Evolutionary conservation across 2,888 invertebrate genomes (phyloP).

Genomic region (Euphydryas editha): DNA sequence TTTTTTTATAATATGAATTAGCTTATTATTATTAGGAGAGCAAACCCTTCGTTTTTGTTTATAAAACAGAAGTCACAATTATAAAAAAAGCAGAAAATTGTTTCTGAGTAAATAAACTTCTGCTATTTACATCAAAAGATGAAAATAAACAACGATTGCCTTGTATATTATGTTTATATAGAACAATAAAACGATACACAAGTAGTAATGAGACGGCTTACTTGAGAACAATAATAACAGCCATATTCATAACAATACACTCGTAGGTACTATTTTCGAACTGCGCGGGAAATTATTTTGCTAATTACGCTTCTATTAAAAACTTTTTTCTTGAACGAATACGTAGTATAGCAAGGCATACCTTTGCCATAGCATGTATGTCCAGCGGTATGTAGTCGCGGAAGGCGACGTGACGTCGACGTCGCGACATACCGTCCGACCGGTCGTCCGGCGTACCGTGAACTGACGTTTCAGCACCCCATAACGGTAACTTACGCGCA

Average conservation of each 20-base stretch:
- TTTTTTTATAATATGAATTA: no score
- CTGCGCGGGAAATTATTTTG: background rate
- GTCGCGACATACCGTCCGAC: conserved; percentile 69
- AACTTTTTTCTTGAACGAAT: conserved; percentile 13
- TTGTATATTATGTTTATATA: conserved; percentile 13
- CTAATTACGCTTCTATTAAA: conserved; percentile 3
- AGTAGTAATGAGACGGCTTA: conserved; percentile 14
- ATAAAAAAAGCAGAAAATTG: background rate
- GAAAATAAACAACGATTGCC: background rate
- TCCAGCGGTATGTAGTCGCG: conserved; percentile 79
- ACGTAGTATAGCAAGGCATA: conserved; percentile 46
- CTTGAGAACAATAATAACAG: conserved; percentile 23
- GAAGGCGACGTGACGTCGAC: conserved; percentile 76
- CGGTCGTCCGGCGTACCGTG: conserved; percentile 66
- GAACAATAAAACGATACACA: conserved; percentile 18
- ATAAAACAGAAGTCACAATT: background rate
- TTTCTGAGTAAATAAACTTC: background rate
- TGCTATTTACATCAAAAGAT: background rate
- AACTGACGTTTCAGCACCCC: conserved; percentile 55
- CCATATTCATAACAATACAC: conserved; percentile 6
- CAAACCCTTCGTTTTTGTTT: no score
- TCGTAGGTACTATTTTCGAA: conserved; percentile 7
- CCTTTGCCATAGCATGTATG: conserved; percentile 78
- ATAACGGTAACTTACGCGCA: conserved; percentile 36
- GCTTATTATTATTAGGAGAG: no score